phyloP scores from a whole-genome alignment of 2,797 vertebrate species.

The Smutsia temminckii region DNA sequence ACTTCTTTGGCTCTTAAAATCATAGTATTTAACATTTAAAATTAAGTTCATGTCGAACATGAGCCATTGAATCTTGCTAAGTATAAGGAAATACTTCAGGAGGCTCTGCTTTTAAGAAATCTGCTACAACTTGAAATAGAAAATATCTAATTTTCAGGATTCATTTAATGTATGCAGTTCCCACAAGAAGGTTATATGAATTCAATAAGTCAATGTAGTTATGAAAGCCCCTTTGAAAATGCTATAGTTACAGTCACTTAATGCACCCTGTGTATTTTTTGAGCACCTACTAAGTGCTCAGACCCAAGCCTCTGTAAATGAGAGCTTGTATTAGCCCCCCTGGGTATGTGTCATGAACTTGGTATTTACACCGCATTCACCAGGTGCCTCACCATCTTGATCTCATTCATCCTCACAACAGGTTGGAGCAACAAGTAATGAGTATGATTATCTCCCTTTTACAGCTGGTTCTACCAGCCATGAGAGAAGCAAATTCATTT shows the following conservation, averaged over 20 bases:
- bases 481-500: conserved; percentile 65
- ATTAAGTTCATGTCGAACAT: conserved; percentile 3
- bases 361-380: neutral
- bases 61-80: neutral
- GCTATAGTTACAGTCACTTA: neutral
- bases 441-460: conserved; percentile 75
- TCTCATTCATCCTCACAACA: conserved; percentile 75
- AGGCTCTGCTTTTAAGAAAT: conserved; percentile 58
- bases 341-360: neutral
- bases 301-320: neutral
- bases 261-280: neutral
- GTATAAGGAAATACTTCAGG: neutral
- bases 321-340: neutral
- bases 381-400: conserved; percentile 32
- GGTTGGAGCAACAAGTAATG: conserved; percentile 69
- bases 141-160: conserved; percentile 49
- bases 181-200: neutral
- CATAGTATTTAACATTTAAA: conserved; percentile 47
- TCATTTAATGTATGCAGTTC: neutral
- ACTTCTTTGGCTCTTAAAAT: conserved; percentile 44
- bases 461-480: conserved; percentile 70
- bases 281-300: conserved; percentile 57
- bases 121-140: conserved; percentile 39
- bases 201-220: neutral
- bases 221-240: conserved; percentile 19